Evolutionary conservation across 2,113 vertebrate genomes (phyloP).

Genomic region (Globicephala melas): DNA sequence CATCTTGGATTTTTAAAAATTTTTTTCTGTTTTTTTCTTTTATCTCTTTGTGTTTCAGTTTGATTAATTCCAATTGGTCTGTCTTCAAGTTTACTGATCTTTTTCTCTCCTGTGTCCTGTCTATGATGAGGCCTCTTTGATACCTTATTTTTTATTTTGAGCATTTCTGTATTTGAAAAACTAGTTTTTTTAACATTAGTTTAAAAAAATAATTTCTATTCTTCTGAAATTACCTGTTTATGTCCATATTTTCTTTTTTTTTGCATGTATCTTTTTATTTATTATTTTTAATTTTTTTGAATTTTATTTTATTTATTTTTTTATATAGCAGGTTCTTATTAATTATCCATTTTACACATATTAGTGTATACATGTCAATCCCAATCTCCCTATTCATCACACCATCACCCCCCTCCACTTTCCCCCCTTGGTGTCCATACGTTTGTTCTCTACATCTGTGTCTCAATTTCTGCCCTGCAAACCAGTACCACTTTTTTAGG

Average conservation of each 20-base stretch:
- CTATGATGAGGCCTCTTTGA: not conserved
- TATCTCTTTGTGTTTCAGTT: not conserved
- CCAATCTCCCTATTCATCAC: no score
- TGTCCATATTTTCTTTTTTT: not conserved
- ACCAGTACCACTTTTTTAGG: no score
- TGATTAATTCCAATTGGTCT: not conserved
- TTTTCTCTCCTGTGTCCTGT: not conserved
- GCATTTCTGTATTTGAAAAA: not conserved
- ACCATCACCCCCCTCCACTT: no score
- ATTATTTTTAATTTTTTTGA: no score
- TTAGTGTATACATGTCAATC: no score
- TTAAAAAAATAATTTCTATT: not conserved
- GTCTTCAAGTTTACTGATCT: not conserved
- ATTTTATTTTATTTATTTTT: no score
- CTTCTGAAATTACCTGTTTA: not conserved
- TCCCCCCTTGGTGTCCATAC: no score
- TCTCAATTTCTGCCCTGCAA: no score
- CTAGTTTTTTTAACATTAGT: not conserved
- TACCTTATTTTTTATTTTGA: slow-evolving; percentile 6
- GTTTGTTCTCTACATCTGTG: no score
- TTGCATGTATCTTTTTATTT: no score
- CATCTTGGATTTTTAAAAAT: not conserved
- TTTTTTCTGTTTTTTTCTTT: not conserved
- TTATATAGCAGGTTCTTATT: no score
- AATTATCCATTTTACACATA: no score